Base-by-base conservation (phyloP, 2,888 invertebrate genomes). In the Macropis europaea region DNA sequence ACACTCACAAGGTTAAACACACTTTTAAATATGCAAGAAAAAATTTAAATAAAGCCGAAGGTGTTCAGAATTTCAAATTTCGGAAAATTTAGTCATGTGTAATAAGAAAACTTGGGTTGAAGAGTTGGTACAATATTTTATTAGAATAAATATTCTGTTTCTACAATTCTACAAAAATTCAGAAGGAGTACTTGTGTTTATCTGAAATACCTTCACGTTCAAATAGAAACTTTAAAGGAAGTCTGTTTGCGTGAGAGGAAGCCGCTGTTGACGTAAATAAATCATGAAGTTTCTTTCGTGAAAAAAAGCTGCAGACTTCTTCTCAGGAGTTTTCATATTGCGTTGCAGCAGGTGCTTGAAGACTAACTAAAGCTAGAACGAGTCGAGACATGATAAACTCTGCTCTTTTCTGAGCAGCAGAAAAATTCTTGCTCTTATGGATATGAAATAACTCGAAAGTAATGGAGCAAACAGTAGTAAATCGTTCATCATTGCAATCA, bases 281-380 rank as follows among this genome's bases (percentile, higher is more conserved):
- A 67, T 61, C 61, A 71, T 17, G 26, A 57, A 57, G 66, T 66
- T 73, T 15, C 38, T 11, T 34, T 9, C n/a, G n/a, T n/a, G 7
- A 26, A 28, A n/a, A 22, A 32, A 40, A 43, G 15, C 28, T 2
- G 30, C 5, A 17, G 28, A 47, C 13, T 6, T n/a, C n/a, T 42
- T 9, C 34, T 9, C 30, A 6, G 22, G 6, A 43, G 53, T 4
- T 40, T 26, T 26, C 19, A 24, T 32, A 40, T 15, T 22, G 56
- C 17, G 47, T 24, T 11, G 52, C 9, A 47, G 61, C 73, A 71
- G 71, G 71, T 64, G 73, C 32, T 52, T 36, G 38, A 52, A 47
- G 34, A 60, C 24, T 61, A 52, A 64, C 24, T 48, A 32, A 38
- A 53, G 57, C n/a, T n/a, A 32, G 40, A 45, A 32, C 61, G 38